phyloP scores from a whole-genome alignment of 2,113 vertebrate genomes.

The Grallaria varia region DNA sequence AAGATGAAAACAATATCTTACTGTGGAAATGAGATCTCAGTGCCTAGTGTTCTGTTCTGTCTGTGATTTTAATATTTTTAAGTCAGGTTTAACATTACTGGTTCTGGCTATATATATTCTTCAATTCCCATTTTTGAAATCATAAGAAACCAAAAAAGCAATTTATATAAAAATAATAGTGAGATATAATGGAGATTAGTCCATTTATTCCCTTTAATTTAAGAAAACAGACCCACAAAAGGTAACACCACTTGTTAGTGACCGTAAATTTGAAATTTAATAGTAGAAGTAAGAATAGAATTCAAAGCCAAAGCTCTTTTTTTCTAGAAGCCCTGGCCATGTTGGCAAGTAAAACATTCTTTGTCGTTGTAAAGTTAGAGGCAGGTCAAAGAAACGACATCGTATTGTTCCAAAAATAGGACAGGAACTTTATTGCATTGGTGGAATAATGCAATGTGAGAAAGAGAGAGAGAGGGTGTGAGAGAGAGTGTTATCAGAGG shows the following conservation, averaged over 20 bases:
- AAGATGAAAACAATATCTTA: background rate
- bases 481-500: no score
- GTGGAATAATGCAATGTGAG: no score
- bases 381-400: no score
- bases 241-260: background rate
- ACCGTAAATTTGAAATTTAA: background rate
- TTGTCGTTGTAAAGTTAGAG: no score
- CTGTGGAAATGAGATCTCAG: background rate
- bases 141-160: background rate
- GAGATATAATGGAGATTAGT: background rate
- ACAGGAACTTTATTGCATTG: no score
- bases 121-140: background rate
- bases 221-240: background rate
- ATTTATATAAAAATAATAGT: background rate
- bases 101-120: background rate
- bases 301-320: background rate
- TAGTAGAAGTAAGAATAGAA: background rate
- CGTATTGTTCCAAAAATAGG: no score
- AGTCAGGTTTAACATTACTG: background rate
- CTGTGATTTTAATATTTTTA: background rate
- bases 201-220: background rate
- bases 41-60: background rate
- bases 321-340: background rate
- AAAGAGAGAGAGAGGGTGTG: no score
- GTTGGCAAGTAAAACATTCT: background rate